Evolutionary conservation across 1,140 invertebrate species (phyloP).

Genomic region (Odontomachus brunneus): DNA sequence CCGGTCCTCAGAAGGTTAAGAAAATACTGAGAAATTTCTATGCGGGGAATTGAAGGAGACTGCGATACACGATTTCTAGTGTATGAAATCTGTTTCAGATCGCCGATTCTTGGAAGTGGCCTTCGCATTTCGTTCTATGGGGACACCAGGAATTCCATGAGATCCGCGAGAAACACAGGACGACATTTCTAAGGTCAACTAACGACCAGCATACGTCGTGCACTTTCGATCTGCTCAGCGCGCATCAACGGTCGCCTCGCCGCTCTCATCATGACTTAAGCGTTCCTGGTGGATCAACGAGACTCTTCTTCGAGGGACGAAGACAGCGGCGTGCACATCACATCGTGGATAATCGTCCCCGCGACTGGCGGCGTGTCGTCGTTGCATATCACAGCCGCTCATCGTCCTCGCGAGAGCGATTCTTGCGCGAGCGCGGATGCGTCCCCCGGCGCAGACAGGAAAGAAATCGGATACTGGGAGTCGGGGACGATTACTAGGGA

Average conservation of each 20-base stretch:
- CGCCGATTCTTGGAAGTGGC: not conserved
- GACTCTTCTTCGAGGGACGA: not conserved
- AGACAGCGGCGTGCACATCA: slow-evolving; percentile 1
- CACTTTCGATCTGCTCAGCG: not conserved
- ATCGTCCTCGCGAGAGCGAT: slow-evolving; percentile 38
- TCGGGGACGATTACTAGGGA: not conserved
- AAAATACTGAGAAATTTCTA: too few relatives aligned
- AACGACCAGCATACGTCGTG: not conserved
- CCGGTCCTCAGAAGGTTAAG: too few relatives aligned
- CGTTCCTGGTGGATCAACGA: slow-evolving; percentile 15
- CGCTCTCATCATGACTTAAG: not conserved
- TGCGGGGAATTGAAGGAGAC: not conserved
- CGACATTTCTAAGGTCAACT: not conserved
- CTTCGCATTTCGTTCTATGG: not conserved
- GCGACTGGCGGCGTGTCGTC: too few relatives aligned
- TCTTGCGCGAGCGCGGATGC: slow-evolving; percentile 8
- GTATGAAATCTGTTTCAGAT: slow-evolving; percentile 15
- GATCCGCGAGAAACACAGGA: not conserved
- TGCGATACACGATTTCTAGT: slow-evolving; percentile 9
- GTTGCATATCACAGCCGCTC: slow-evolving; percentile 6
- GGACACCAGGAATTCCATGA: not conserved
- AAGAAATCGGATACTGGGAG: slow-evolving; percentile 17
- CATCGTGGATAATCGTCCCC: slow-evolving; percentile 51
- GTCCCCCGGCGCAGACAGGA: slow-evolving; percentile 12
- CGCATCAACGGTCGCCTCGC: not conserved